Base-by-base conservation (phyloP, 1,140 invertebrate species). In the Agrilus planipennis region DNA sequence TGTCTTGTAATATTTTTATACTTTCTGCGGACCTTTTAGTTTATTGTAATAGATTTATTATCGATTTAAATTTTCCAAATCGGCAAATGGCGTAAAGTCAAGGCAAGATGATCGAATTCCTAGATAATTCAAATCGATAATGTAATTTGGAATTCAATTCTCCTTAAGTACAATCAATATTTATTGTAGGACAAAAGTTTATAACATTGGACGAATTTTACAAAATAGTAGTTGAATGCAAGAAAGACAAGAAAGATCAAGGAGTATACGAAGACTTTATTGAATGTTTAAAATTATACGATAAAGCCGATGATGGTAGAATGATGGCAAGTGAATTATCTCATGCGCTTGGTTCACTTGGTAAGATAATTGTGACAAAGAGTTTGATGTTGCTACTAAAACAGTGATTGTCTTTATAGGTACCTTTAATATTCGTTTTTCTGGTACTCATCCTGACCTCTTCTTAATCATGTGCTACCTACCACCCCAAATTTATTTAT, bases 241-340 rank as follows among this genome's bases (percentile, higher is more conserved):
- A 74, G 57, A 76, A 79, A 50, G 72, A 77, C 43, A 43, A 44
- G 2, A 81, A 81, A 59, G 81, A 84, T 49, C 67, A 70, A 22
- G 81, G 81, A 18, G 76, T 76, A 50, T 79, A 73, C 56, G 79
- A 81, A 47, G 81, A 85, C 63, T 84, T 84, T 61, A 70, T 80
- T 56, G 81, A 84, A 60, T 80, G 77, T 53, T 66, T 84, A 49
- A 85, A 84, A 59, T 71, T 82, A 28, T 83, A 81, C 65, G 81
- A 84, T 65, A 78, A 83, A 54, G 69, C 72, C 49, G 80, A 80
- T 45, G 77, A 83, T 52, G 82, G 82, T 43, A 79, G 74, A 60
- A 81, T 84, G 68, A 66, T 79, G 53, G 65, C 68, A 18, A 81
- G 75, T 55, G 81, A 84, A 60, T 61, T 85, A 45, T 68, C 71